These are phyloP conservation scores for Smittia aterrima DNA, from an alignment of 2,888 invertebrate species.

Conservation along the genomic window DNA sequence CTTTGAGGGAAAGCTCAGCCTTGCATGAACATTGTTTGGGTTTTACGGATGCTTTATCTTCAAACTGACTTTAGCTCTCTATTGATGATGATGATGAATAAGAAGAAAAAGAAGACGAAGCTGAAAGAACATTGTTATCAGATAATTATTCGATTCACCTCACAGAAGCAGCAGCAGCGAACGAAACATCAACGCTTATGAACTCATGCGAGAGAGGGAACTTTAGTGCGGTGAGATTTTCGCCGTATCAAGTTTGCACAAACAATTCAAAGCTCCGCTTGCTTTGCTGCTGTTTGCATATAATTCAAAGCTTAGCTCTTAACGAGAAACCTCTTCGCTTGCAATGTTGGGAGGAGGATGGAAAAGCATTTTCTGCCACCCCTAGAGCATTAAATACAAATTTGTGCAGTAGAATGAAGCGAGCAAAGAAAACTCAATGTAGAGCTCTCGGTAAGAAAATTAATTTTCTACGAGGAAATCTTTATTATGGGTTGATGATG, in stretches of 20 bases:
- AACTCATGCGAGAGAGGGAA: background rate
- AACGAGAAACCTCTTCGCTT: background rate
- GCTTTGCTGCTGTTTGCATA: slow-evolving; percentile 2
- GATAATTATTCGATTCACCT: slow-evolving; percentile 39
- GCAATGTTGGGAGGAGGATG: background rate
- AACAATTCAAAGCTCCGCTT: slow-evolving; percentile 7
- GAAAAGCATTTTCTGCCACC: no score
- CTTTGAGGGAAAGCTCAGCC: background rate
- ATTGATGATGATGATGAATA: no score
- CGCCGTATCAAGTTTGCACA: slow-evolving; percentile 31
- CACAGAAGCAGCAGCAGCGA: slow-evolving; percentile 12
- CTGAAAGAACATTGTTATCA: slow-evolving; percentile 32
- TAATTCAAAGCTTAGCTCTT: slow-evolving; percentile 20
- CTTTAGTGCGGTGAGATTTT: slow-evolving; percentile 18
- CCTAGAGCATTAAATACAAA: slow-evolving; percentile 18
- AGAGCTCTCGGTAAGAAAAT: no score
- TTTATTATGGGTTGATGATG: no score
- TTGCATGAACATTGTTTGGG: background rate
- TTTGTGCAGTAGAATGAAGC: slow-evolving; percentile 27
- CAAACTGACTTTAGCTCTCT: slow-evolving; percentile 3
- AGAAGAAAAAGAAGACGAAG: no score
- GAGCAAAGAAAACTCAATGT: background rate
- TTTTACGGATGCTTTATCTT: background rate
- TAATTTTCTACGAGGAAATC: no score
- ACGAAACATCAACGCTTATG: background rate